These are phyloP conservation scores for Pseudorhiza aurosa DNA, from an alignment of 30 jellyfish, hydroid and myxozoan species.

Conservation along the genomic window DNA sequence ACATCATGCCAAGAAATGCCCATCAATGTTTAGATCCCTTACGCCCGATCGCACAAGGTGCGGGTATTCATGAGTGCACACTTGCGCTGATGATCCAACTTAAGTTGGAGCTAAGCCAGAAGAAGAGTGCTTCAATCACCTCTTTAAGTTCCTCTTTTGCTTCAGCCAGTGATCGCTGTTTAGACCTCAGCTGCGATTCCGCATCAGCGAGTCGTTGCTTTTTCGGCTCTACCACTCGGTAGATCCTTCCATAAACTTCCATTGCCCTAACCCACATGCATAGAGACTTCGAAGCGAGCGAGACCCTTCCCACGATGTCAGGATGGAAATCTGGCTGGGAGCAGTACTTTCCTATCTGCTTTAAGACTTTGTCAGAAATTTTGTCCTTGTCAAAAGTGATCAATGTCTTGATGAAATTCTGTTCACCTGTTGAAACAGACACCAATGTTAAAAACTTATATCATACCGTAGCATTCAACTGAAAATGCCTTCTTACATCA, in stretches of 20 bases:
- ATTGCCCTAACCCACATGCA: conserved; percentile 99
- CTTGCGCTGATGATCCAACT: no score
- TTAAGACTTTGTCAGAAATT: conserved; percentile 95
- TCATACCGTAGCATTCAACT: background rate
- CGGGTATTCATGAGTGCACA: no score
- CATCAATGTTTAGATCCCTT: no score
- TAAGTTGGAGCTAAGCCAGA: no score
- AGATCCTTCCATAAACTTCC: conserved; percentile 99
- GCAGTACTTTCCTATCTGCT: conserved; percentile 95
- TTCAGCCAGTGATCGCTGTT: conserved; percentile 92
- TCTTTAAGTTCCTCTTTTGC: conserved; percentile 95
- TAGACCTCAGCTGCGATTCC: conserved; percentile 82
- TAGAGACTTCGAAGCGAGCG: conserved; percentile 96
- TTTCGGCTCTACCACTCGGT: conserved; percentile 97
- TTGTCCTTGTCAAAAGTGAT: conserved; percentile 92
- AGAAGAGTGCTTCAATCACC: no score
- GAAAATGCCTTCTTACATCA: no score
- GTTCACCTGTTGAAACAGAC: conserved; percentile 76
- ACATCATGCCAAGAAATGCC: no score
- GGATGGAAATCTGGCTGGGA: conserved; percentile 95
- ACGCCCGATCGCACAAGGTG: no score
- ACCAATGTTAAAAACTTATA: background rate
- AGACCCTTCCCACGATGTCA: conserved; percentile 98
- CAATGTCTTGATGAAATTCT: conserved; percentile 86
- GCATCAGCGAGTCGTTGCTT: conserved; percentile 92